Evolutionary conservation across 2,113 vertebrate species (phyloP).

Genomic region (Crotophaga sulcirostris): DNA sequence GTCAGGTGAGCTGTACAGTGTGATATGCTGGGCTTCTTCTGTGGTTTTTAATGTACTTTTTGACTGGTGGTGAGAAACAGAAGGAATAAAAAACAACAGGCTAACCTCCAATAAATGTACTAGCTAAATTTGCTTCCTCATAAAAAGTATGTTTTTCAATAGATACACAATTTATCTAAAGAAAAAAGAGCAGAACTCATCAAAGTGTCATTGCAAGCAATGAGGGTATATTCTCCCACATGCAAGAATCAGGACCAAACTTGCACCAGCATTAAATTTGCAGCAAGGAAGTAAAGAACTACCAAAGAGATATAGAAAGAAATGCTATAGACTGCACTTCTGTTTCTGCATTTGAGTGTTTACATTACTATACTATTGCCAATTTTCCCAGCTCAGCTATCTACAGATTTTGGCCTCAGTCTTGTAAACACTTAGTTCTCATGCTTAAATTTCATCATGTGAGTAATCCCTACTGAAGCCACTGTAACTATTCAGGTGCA

Average conservation of each 20-base stretch:
- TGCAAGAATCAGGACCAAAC: not conserved
- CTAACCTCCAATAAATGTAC: not conserved
- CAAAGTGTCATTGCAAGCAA: not conserved
- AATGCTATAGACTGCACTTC: not conserved
- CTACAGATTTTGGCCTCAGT: not conserved
- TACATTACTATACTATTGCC: not conserved
- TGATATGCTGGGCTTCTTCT: not conserved
- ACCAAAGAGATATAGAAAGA: not conserved
- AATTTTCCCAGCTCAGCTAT: not conserved
- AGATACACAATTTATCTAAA: not conserved
- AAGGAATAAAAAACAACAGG: not conserved
- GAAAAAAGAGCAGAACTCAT: not conserved
- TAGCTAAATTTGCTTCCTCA: not conserved
- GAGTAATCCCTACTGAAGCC: not conserved
- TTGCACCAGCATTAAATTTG: not conserved
- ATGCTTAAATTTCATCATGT: not conserved
- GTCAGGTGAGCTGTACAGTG: not conserved
- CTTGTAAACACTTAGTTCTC: not conserved
- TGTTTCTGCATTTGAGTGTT: constrained; percentile 14
- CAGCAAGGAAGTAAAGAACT: not conserved
- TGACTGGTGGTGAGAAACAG: not conserved
- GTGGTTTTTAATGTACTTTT: not conserved
- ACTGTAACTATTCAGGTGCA: not conserved
- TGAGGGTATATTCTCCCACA: not conserved
- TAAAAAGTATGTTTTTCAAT: not conserved